Base-by-base conservation (phyloP, 2,797 vertebrate genomes). In the Silurus aristotelis region DNA sequence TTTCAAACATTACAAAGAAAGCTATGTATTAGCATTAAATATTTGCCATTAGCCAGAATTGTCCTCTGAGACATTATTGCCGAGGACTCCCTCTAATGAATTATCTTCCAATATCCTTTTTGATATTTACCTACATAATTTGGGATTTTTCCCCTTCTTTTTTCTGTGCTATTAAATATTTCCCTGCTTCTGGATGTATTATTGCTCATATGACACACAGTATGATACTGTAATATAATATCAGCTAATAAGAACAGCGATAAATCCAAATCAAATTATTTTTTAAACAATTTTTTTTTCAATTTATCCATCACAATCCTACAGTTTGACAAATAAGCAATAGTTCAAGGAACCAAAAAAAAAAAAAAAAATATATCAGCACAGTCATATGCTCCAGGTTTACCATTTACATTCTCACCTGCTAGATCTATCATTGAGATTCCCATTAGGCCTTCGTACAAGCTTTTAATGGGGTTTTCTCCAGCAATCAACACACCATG, bases 391-490 rank as follows among this genome's bases (percentile, higher is more conserved):
- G 58, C 22, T 75, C 14, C 17, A 55, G 15, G 46, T 27, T 20
- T 64, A 48, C n/a, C 66, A 25, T 22, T 66, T 22, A n/a, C 5
- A 10, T 46, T 1, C 58, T 94, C 92, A 97, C 97, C 97, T 93
- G 97, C 97, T 86, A 99, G 89, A 85, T 97, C 97, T 76, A 90
- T 93, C 88, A 96, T 95, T 58, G 95, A 95, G 1, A 96, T 96
- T 73, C 95, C 95, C 79, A 95, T 94, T 0, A 99, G 95, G 31
- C 96, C 96, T 93, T 98, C 96, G 0, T 97, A 97, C 1, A 98
- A 91, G 13, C 89, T 95, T 92, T 98, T 98, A 92, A 96, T 91
- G 3, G 97, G 97, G 89, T 98, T 97, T 89, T 97, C 93, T n/a
- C 95, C 93, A 0, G 95, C 95, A 0, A 79, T 88, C 84, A 91